Percentiles rank a stretch among this genome's conserved stretches.
Evolutionary conservation across 2,888 invertebrate species (phyloP).

Genomic region (Sarcophaga subvicina): DNA sequence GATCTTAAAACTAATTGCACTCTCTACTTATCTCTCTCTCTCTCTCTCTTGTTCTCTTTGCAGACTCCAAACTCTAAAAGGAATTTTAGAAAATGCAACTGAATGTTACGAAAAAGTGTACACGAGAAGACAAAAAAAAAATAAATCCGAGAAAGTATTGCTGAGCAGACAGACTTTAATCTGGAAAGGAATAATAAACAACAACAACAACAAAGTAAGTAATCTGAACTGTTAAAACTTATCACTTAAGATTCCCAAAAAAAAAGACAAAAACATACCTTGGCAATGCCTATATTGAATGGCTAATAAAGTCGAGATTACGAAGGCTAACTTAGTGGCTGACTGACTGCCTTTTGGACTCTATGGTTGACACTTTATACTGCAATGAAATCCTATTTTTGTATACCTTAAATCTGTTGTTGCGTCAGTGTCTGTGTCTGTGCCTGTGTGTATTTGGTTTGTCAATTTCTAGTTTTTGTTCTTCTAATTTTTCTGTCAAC

Average conservation of each 20-base stretch:
- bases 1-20: slow-evolving; percentile 60
- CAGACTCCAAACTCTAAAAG: slow-evolving; percentile 30
- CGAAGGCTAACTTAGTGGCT: too few relatives aligned
- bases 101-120: slow-evolving; percentile 16
- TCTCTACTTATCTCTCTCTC: not conserved
- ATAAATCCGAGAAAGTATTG: slow-evolving; percentile 2
- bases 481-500: slow-evolving; percentile 1
- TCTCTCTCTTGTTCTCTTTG: not conserved
- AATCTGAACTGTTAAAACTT: slow-evolving; percentile 66
- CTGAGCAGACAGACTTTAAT: slow-evolving; percentile 9
- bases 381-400: slow-evolving; percentile 26
- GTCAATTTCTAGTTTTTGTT: not conserved
- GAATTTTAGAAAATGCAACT: slow-evolving; percentile 27
- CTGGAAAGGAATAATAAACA: not conserved
- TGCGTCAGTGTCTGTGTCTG: slow-evolving; percentile 1
- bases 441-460: not conserved
- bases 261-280: slow-evolving; percentile 2
- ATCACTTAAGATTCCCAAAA: slow-evolving; percentile 53
- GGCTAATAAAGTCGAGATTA: not conserved
- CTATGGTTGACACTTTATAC: slow-evolving; percentile 43
- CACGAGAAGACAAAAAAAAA: not conserved
- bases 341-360: slow-evolving; percentile 16
- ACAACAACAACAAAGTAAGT: slow-evolving; percentile 38
- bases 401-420: slow-evolving; percentile 41
- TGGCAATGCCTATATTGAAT: not conserved